phyloP scores from a whole-genome alignment of 2,888 invertebrate genomes.

The Agelastica alni region DNA sequence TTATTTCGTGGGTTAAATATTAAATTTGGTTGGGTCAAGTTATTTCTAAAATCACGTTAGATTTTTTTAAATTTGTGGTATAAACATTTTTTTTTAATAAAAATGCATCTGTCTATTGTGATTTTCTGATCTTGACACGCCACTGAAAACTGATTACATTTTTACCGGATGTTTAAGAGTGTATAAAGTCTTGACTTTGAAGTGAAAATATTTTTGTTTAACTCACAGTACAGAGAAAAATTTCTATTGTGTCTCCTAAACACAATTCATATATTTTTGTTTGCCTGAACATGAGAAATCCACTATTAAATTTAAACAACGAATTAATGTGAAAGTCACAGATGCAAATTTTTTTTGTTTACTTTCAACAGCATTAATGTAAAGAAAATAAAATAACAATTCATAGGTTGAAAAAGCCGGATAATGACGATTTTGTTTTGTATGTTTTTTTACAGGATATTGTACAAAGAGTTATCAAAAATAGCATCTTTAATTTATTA shows the following conservation, averaged over 20 bases:
- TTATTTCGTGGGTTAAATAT: too few relatives aligned
- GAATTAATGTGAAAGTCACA: conserved; percentile 33
- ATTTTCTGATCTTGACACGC: too few relatives aligned
- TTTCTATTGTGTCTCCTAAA: conserved; percentile 1
- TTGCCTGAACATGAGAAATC: conserved; percentile 30
- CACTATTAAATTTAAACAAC: conserved; percentile 32
- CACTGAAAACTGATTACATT: too few relatives aligned
- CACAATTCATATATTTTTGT: conserved; percentile 19
- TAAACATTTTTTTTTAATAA: too few relatives aligned
- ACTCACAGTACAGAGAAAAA: background rate
- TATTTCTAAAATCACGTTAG: too few relatives aligned
- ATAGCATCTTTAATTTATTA: too few relatives aligned
- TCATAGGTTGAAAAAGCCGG: background rate
- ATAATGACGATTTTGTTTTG: background rate
- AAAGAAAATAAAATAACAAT: background rate
- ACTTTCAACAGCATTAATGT: too few relatives aligned
- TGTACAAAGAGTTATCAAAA: background rate
- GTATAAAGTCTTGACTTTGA: background rate
- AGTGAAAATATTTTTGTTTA: conserved; percentile 4
- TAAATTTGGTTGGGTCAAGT: too few relatives aligned
- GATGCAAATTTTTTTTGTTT: conserved; percentile 15
- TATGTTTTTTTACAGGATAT: background rate
- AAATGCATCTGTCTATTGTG: too few relatives aligned
- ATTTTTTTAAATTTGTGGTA: too few relatives aligned
- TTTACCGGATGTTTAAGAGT: background rate